Conservation (phyloP, 2,888 invertebrate genomes). For the Mythimna ferrago region DNA sequence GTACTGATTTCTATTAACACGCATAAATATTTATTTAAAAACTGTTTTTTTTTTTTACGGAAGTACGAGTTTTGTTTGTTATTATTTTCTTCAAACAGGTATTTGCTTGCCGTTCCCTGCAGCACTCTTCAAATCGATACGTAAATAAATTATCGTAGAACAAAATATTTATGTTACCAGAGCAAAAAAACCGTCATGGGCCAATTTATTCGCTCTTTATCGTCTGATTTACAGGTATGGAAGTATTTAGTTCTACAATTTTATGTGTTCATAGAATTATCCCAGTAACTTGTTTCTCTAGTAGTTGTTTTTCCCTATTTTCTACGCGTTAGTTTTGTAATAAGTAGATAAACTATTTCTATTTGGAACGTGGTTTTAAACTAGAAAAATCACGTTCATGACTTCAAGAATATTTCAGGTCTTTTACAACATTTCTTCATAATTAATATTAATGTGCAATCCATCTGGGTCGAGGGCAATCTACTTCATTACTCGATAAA, state of each 20-base stretch:
- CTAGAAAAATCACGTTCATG: background rate
- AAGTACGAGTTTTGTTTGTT: constrained; percentile 6
- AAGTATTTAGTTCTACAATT: constrained; percentile 17
- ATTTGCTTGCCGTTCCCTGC: background rate
- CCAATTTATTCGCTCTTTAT: constrained; percentile 48
- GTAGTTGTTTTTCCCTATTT: constrained; percentile 13
- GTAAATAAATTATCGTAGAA: constrained; percentile 33
- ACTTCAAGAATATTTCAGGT: constrained; percentile 2
- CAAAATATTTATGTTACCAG: constrained; percentile 65
- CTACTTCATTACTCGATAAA: background rate
- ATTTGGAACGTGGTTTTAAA: constrained; percentile 14
- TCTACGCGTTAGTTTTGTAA: constrained; percentile 11
- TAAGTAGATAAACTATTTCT: background rate
- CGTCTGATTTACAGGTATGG: constrained; percentile 11
- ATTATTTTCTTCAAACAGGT: constrained; percentile 15
- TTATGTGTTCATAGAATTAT: constrained; percentile 33
- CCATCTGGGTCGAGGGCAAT: background rate
- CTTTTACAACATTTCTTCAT: background rate
- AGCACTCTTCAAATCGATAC: constrained; percentile 50
- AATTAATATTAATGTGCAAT: background rate
- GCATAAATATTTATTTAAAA: constrained; percentile 8
- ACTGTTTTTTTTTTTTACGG: constrained; percentile 8
- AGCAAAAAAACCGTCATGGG: constrained; percentile 34
- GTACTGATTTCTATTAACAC: constrained; percentile 16
- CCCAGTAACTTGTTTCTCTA: constrained; percentile 2